Percentiles rank a stretch among this genome's conserved stretches.
phyloP scores from a whole-genome alignment of 2,113 vertebrate genomes.

The Python bivittatus region DNA sequence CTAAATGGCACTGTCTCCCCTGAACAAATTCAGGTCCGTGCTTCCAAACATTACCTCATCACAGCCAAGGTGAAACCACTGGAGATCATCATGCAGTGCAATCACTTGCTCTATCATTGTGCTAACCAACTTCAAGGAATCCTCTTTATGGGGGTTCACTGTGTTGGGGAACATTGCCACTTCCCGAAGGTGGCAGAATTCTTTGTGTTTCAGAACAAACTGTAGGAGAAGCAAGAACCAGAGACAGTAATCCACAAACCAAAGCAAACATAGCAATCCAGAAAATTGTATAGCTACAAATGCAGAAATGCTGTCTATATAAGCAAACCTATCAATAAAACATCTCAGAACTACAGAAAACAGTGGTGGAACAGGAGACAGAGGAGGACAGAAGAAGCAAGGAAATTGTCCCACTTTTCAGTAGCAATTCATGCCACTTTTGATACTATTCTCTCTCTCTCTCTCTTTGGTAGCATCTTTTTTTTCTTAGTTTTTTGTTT shows the following conservation, averaged over 20 bases:
- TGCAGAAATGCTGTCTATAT: not conserved
- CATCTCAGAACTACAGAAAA: not conserved
- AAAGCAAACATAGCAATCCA: not conserved
- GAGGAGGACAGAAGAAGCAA: no score
- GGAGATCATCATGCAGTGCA: slow-evolving; percentile 76
- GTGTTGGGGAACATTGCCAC: slow-evolving; percentile 83
- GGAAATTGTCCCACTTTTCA: not conserved
- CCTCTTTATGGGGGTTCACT: slow-evolving; percentile 85
- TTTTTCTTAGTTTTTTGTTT: no score
- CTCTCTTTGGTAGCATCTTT: no score
- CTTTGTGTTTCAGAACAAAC: slow-evolving; percentile 91
- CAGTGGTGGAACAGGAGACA: not conserved
- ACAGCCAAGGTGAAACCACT: slow-evolving; percentile 87
- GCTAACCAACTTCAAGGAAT: slow-evolving; percentile 76
- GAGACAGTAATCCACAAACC: rapidly evolving
- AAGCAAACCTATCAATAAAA: not conserved
- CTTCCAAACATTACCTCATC: slow-evolving; percentile 82
- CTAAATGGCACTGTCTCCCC: not conserved
- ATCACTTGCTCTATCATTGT: slow-evolving; percentile 90
- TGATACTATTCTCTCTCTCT: not conserved
- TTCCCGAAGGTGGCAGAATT: slow-evolving; percentile 84
- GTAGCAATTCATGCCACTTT: not conserved
- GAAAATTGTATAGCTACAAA: not conserved
- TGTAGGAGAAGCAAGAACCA: slow-evolving; percentile 53
- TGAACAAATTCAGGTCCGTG: not conserved